A percentile compares a stretch with the other conserved stretches of the same genome.
These are phyloP conservation scores for Hypomecis atomaria DNA, from an alignment of 2,888 invertebrate species.

Conservation along the genomic window DNA sequence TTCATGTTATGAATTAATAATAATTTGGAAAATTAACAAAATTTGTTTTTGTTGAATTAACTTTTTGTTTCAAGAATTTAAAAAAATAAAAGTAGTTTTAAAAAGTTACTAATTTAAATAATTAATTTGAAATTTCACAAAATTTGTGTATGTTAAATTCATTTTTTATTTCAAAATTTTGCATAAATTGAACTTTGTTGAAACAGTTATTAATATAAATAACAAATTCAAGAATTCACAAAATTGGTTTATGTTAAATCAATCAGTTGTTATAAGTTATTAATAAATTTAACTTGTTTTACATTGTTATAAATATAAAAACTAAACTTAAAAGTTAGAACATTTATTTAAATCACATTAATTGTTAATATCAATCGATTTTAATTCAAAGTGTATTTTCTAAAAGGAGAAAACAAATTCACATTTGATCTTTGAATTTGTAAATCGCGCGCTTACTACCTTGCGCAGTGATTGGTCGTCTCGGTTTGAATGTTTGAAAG, in stretches of 20 bases:
- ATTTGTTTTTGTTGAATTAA: too few species aligned
- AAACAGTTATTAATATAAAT: slow-evolving; percentile 16
- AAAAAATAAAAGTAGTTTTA: too few species aligned
- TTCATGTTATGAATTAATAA: too few species aligned
- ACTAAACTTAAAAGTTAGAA: slow-evolving; percentile 25
- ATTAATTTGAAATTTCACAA: slow-evolving; percentile 30
- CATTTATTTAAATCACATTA: slow-evolving; percentile 13
- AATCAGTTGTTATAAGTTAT: slow-evolving; percentile 35
- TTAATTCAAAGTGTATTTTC: too few species aligned
- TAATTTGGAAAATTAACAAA: too few species aligned
- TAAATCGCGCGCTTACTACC: too few species aligned
- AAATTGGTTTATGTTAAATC: slow-evolving; percentile 18
- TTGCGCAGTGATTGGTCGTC: too few species aligned
- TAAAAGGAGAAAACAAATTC: too few species aligned
- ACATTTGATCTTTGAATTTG: too few species aligned
- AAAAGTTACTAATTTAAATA: slow-evolving; percentile 17
- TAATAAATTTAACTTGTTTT: slow-evolving; percentile 30
- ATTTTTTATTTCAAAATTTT: slow-evolving; percentile 29
- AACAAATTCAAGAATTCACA: slow-evolving; percentile 24
- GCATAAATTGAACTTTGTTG: slow-evolving; percentile 27
- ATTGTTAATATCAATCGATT: too few species aligned
- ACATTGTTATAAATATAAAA: slow-evolving; percentile 38
- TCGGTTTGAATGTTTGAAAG: too few species aligned
- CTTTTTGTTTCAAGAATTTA: too few species aligned
- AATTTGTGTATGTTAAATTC: slow-evolving; percentile 26